phyloP scores from a whole-genome alignment of 2,113 vertebrate species.

The Channa argus region DNA sequence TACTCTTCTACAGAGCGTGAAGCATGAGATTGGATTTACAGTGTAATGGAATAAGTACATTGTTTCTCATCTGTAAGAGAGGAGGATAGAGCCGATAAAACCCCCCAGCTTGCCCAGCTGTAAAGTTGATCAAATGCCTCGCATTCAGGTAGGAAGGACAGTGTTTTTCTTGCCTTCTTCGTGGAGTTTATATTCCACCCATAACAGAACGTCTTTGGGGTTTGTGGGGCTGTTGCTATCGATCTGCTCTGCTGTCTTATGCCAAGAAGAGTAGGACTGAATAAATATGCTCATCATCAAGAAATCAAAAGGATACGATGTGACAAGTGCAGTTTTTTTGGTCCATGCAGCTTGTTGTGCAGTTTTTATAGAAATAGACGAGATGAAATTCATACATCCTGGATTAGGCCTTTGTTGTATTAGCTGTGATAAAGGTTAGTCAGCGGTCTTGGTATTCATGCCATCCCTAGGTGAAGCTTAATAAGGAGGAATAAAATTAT shows the following conservation, averaged over 20 bases:
- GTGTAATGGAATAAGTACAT: slow-evolving; percentile 80
- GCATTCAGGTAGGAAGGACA: slow-evolving; percentile 35
- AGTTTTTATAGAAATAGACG: slow-evolving; percentile 45
- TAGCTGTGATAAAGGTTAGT: slow-evolving; percentile 52
- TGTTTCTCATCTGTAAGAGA: slow-evolving; percentile 72
- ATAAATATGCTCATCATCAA: slow-evolving; percentile 50
- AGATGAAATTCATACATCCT: slow-evolving; percentile 40
- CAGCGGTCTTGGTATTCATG: slow-evolving; percentile 24
- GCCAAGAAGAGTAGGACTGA: slow-evolving; percentile 21
- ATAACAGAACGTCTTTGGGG: slow-evolving; percentile 10
- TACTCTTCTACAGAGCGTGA: slow-evolving; percentile 69
- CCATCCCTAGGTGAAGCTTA: slow-evolving; percentile 49
- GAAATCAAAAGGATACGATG: slow-evolving; percentile 47
- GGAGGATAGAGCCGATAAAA: slow-evolving; percentile 65
- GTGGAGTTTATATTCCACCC: slow-evolving; percentile 24
- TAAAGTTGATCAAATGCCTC: slow-evolving; percentile 70
- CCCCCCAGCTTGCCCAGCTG: slow-evolving; percentile 51
- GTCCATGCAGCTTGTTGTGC: slow-evolving; percentile 15
- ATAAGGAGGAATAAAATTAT: slow-evolving; percentile 71
- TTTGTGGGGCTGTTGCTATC: slow-evolving; percentile 25
- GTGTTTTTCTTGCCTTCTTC: slow-evolving; percentile 11
- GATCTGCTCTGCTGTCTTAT: slow-evolving; percentile 40
- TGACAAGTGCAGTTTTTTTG: slow-evolving; percentile 48
- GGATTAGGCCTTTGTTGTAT: slow-evolving; percentile 50
- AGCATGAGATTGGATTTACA: slow-evolving; percentile 84